phyloP scores from a whole-genome alignment of 92 coral and sea anemone genomes.

The Anthopleura xanthogrammica region DNA sequence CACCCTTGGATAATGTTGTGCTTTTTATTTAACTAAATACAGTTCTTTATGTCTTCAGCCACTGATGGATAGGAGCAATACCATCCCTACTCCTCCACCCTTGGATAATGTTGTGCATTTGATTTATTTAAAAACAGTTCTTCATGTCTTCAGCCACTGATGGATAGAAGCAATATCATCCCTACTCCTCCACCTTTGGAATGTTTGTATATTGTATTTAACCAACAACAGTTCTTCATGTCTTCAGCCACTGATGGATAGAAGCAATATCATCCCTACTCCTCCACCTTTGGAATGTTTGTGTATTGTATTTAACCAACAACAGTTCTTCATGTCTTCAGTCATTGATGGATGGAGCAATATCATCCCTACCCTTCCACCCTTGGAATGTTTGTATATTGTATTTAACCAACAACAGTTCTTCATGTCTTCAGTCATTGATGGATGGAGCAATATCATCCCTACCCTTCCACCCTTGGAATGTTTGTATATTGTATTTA shows the following conservation, averaged over 20 bases:
- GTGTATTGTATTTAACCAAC: background rate
- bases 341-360: background rate
- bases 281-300: background rate
- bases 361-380: background rate
- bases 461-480: background rate
- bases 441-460: background rate
- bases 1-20: background rate
- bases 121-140: background rate
- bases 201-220: background rate
- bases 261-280: background rate
- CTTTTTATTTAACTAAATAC: background rate
- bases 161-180: background rate
- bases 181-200: background rate
- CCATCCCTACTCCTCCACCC: background rate
- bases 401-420: background rate
- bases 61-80: background rate
- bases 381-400: background rate
- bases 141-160: background rate
- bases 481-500: background rate
- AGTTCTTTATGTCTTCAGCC: background rate
- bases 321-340: background rate
- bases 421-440: background rate
- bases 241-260: background rate
- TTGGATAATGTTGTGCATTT: background rate
- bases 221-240: background rate